Evolutionary conservation across 2,113 vertebrate genomes (phyloP).

Genomic region (Pristiophorus japonicus): DNA sequence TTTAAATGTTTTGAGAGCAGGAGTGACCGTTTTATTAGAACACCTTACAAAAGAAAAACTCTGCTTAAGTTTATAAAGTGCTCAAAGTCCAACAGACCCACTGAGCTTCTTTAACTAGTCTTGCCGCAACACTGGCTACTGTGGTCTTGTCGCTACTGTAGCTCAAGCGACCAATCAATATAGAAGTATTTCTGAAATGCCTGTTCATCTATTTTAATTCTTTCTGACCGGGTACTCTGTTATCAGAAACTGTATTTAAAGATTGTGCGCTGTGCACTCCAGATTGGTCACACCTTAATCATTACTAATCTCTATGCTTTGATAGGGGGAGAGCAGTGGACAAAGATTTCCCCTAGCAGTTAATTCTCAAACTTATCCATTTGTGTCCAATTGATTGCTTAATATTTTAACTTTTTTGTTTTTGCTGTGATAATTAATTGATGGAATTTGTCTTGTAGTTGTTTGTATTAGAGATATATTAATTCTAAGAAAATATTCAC

Average conservation of each 20-base stretch:
- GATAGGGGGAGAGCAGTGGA: neutral
- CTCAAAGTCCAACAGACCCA: too few relatives aligned
- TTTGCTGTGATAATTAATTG: neutral
- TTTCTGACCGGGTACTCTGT: neutral
- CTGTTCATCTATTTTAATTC: neutral
- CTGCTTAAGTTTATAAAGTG: too few relatives aligned
- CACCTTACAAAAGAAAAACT: neutral
- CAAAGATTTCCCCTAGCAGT: neutral
- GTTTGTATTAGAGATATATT: neutral
- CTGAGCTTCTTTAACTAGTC: too few relatives aligned
- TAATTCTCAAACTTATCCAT: neutral
- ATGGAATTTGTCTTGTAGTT: neutral
- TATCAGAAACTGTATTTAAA: neutral
- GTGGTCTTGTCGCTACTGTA: too few relatives aligned
- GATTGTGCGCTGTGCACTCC: neutral
- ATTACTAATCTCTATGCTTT: neutral
- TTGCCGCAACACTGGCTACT: too few relatives aligned
- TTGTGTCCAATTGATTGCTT: neutral
- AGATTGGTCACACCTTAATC: neutral
- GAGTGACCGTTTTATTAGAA: neutral
- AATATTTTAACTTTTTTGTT: neutral
- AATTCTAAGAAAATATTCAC: neutral
- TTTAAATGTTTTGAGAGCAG: neutral
- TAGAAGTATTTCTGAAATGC: neutral
- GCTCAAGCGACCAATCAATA: neutral